Percentiles rank a stretch among this genome's conserved stretches.
Conservation (phyloP, 2,888 invertebrate genomes). For the Cactoblastis cactorum region DNA sequence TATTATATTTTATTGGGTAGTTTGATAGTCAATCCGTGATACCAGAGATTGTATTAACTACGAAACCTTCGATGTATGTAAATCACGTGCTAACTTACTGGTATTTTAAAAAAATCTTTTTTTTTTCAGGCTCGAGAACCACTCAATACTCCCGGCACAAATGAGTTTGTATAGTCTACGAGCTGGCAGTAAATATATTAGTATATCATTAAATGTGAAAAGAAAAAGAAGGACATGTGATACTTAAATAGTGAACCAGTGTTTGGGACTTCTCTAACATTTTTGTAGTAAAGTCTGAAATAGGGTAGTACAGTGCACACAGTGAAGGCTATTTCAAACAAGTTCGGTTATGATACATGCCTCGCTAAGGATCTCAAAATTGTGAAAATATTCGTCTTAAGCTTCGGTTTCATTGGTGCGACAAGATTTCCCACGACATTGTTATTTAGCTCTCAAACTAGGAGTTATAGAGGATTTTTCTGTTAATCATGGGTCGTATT, state of each 20-base stretch:
- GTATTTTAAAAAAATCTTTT: no score
- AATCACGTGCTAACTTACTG: no score
- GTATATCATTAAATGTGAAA: slow-evolving; percentile 73
- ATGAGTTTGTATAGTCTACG: slow-evolving; percentile 86
- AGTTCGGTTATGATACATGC: slow-evolving; percentile 51
- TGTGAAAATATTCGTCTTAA: slow-evolving; percentile 8
- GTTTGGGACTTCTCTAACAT: slow-evolving; percentile 59
- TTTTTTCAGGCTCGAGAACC: slow-evolving; percentile 89
- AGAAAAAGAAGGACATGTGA: slow-evolving; percentile 75
- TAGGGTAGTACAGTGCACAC: slow-evolving; percentile 60
- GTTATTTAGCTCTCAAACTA: background rate
- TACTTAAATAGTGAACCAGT: slow-evolving; percentile 69
- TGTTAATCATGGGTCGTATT: no score
- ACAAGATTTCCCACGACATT: slow-evolving; percentile 20
- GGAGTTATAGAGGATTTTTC: background rate
- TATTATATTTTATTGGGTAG: no score
- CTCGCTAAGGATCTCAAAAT: slow-evolving; percentile 58
- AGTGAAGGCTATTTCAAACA: slow-evolving; percentile 52
- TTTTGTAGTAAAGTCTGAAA: slow-evolving; percentile 55
- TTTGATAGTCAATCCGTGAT: no score
- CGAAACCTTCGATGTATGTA: no score
- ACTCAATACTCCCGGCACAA: slow-evolving; percentile 87
- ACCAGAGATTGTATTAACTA: no score
- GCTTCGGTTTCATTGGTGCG: slow-evolving; percentile 19
- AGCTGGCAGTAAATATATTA: slow-evolving; percentile 71